Percentiles rank a stretch among this genome's conserved stretches.
phyloP scores from a whole-genome alignment of 2,113 vertebrate species.

The Colius striatus region DNA sequence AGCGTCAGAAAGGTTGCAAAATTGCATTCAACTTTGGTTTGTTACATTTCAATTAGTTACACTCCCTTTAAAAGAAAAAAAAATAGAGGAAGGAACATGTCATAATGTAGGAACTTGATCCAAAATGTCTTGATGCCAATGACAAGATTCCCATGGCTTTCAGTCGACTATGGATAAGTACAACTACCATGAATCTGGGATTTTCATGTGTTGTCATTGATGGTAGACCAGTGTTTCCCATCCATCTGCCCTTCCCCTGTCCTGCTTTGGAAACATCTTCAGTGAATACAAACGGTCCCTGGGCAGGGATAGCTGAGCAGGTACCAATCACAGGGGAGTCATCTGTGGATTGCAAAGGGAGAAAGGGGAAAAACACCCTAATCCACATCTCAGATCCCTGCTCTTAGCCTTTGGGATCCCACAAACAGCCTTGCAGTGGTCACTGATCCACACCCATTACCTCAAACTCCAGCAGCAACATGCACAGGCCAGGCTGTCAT shows the following conservation, averaged over 20 bases:
- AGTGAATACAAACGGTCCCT: background rate
- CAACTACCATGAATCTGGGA: background rate
- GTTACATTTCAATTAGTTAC: background rate
- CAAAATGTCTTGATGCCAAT: background rate
- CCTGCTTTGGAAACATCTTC: background rate
- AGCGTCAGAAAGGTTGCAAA: slow-evolving; percentile 30
- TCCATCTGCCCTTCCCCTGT: too few species aligned
- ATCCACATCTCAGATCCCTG: background rate
- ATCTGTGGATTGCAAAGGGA: background rate
- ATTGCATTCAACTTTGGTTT: background rate
- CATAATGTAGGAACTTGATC: background rate
- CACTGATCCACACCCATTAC: background rate
- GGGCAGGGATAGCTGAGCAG: background rate
- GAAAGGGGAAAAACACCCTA: background rate
- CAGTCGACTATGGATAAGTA: background rate
- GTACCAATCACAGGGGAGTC: background rate
- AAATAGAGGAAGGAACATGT: background rate
- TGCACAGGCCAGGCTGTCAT: background rate
- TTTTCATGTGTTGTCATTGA: background rate
- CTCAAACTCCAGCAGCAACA: background rate
- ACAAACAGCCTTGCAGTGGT: background rate
- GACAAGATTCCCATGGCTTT: background rate
- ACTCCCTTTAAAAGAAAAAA: background rate
- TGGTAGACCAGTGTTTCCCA: background rate
- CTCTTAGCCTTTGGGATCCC: background rate